Conservation (phyloP, 2,113 vertebrate genomes). For the Pedionomus torquatus region DNA sequence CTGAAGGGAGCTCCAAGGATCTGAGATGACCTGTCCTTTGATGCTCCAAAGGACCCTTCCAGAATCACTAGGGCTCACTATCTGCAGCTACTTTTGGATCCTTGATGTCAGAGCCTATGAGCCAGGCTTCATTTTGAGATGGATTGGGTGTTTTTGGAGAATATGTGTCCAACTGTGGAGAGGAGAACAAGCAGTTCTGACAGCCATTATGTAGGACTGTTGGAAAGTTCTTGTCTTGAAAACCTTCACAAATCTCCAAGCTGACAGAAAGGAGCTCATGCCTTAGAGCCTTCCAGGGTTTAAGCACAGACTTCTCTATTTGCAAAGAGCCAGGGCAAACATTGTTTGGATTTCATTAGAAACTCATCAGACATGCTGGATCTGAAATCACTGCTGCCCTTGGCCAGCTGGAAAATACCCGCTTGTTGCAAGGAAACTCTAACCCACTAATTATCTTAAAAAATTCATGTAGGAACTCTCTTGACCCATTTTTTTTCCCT, state of each 20-base stretch:
- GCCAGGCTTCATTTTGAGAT: background rate
- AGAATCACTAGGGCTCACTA: background rate
- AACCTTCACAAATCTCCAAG: background rate
- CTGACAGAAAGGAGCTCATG: background rate
- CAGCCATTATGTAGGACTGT: background rate
- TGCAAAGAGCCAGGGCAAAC: slow-evolving; percentile 45
- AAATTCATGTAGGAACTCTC: slow-evolving; percentile 44
- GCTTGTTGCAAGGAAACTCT: slow-evolving; percentile 41
- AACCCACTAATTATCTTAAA: slow-evolving; percentile 51
- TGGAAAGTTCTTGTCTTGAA: background rate
- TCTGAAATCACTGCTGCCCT: slow-evolving; percentile 52
- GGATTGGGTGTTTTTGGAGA: background rate
- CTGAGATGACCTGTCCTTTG: background rate
- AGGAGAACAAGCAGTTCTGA: background rate
- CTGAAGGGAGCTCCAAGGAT: background rate
- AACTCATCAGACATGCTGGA: slow-evolving; percentile 72
- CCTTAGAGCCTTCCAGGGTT: slow-evolving; percentile 22
- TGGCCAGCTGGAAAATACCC: slow-evolving; percentile 69
- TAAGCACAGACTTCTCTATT: slow-evolving; percentile 27
- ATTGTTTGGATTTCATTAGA: slow-evolving; percentile 76
- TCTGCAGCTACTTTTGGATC: background rate
- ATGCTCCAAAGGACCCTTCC: background rate
- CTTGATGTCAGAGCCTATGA: background rate
- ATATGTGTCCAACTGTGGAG: background rate
- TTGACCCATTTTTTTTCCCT: slow-evolving; percentile 19